Conservation (phyloP, 2,797 vertebrate genomes). For the Cynopterus sphinx region DNA sequence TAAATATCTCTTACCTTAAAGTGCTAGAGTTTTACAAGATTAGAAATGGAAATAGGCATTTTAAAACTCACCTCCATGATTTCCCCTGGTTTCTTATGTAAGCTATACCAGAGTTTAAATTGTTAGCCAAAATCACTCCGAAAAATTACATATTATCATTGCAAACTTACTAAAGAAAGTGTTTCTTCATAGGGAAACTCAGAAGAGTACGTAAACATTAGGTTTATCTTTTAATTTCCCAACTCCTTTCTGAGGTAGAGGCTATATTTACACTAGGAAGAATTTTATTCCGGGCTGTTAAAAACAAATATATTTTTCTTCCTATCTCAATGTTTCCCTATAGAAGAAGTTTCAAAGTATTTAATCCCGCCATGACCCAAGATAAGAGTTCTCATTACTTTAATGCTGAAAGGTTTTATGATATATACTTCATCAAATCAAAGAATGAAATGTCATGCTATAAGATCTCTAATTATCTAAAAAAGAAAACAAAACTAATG, state of each 20-base stretch:
- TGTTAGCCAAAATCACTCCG: conserved; percentile 30
- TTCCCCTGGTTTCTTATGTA: not conserved
- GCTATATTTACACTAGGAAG: conserved; percentile 23
- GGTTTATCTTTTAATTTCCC: conserved; percentile 53
- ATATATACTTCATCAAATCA: not conserved
- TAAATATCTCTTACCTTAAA: conserved; percentile 25
- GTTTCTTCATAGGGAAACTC: not conserved
- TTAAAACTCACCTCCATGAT: not conserved
- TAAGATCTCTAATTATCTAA: not conserved
- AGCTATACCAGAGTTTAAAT: not conserved
- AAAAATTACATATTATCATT: not conserved
- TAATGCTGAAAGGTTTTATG: not conserved
- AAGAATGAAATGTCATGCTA: not conserved
- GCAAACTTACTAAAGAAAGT: conserved; percentile 1
- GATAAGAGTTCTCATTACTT: not conserved
- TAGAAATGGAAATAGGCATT: not conserved
- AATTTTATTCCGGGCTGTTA: conserved; percentile 14
- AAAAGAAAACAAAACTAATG: not conserved
- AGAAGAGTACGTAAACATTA: not conserved
- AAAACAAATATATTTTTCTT: not conserved
- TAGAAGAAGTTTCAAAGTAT: not conserved
- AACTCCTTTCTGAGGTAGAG: conserved; percentile 20
- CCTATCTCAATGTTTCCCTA: not conserved
- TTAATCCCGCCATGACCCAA: not conserved
- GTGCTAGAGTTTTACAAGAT: not conserved